Base-by-base conservation (phyloP, 2,888 invertebrate species). In the Meiosimyza decipiens region DNA sequence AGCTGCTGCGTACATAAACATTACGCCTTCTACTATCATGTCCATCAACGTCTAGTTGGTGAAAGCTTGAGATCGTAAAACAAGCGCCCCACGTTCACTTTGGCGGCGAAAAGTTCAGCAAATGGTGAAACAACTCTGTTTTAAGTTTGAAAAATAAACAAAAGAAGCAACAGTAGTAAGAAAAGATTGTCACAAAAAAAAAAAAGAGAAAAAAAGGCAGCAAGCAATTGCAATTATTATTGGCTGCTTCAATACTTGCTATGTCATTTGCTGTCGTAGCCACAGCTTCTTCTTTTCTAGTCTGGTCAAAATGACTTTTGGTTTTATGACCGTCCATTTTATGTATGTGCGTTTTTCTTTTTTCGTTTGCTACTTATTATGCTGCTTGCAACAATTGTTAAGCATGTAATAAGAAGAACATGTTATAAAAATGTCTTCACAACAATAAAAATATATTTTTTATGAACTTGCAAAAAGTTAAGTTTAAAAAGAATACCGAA, bases 211-310 rank as follows among this genome's bases (percentile, higher is more conserved):
- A 22, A 80, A 80, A 77, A 52, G 3, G 40, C 16, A 33, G 77
- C 40, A 79, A 80, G 80, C 82, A 82, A 82, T 82, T 82, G 82
- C 81, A 82, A 82, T 82, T 82, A 82, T 82, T 82, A 82, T 82
- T 82, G 82, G 82, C 82, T 82, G 80, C 79, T 79, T 80, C 81
- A 82, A 80, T 40, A 57, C 52, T 67, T 40, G 50, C 28, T 15
- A 16, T 69, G 57, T 16, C 51, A 28, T 47, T 47, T 67, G 51
- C 51, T 52, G 55, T 40, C 40, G 40, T 7, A 40, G 6, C 40
- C 40, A 15, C 40, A 51, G 60, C 33, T 33, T 7, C 52, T 15
- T 28, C 33, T 15, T 40, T n/a, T 52, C 51, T 51, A 51, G 80
- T 81, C 80, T 82, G 82, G 76, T 78, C 79, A 79, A 82, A 82